phyloP scores from a whole-genome alignment of 2,113 vertebrate species.

The Halichoerus grypus region DNA sequence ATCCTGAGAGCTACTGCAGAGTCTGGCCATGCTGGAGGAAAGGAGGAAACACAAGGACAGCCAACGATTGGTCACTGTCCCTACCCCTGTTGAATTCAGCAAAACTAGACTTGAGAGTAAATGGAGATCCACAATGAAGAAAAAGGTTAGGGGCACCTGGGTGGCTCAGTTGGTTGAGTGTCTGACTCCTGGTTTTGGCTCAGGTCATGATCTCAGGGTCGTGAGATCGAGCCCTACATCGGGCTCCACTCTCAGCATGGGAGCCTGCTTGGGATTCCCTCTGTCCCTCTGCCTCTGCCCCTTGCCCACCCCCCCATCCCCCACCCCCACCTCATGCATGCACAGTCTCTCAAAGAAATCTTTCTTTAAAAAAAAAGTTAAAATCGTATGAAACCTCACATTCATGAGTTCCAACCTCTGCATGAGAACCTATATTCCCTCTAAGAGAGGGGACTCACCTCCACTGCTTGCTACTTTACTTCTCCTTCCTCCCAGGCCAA shows the following conservation, averaged over 20 bases:
- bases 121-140: background rate
- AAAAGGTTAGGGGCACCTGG: background rate
- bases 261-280: background rate
- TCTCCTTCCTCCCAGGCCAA: background rate
- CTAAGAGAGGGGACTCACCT: background rate
- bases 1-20: background rate
- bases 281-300: background rate
- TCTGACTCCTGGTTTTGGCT: background rate
- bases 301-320: background rate
- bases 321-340: background rate
- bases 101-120: background rate
- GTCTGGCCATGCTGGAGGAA: background rate
- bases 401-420: background rate
- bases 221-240: background rate
- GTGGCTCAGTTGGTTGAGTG: background rate
- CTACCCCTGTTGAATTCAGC: background rate
- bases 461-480: background rate
- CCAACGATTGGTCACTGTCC: background rate
- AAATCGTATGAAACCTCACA: background rate
- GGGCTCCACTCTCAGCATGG: background rate
- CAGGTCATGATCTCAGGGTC: background rate
- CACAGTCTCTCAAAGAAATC: background rate
- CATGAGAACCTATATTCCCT: background rate
- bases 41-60: background rate
- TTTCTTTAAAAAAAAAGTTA: background rate